These are phyloP conservation scores for Scomber scombrus DNA, from an alignment of 2,113 vertebrate genomes.

Conservation along the genomic window DNA sequence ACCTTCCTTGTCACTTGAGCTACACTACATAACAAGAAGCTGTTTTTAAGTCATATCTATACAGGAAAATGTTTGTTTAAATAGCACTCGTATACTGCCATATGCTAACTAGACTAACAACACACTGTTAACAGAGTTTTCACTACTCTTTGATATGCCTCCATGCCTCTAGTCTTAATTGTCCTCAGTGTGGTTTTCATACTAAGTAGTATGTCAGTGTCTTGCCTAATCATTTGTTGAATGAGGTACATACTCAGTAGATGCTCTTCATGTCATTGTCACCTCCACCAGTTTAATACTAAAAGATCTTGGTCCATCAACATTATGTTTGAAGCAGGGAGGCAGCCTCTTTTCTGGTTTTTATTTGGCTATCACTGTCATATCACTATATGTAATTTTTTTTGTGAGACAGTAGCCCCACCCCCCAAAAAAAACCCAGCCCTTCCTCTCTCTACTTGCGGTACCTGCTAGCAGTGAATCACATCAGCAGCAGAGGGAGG, in stretches of 20 bases:
- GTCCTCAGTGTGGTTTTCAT: neutral
- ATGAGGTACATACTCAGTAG: neutral
- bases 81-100: no score
- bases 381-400: constrained; percentile 1
- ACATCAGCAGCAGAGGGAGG: no score
- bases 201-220: neutral
- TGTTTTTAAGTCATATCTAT: neutral
- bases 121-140: neutral
- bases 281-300: neutral
- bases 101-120: neutral
- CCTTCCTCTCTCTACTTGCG: no score
- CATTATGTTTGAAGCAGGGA: neutral
- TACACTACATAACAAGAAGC: neutral
- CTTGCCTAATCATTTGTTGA: constrained; percentile 1
- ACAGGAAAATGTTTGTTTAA: no score
- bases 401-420: no score
- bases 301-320: neutral
- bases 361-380: neutral
- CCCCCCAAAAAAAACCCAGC: no score
- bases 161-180: neutral
- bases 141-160: neutral
- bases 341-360: neutral
- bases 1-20: no score
- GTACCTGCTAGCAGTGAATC: no score
- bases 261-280: neutral